Base-by-base conservation (phyloP, 1,140 invertebrate species). In the Polyergus mexicanus region DNA sequence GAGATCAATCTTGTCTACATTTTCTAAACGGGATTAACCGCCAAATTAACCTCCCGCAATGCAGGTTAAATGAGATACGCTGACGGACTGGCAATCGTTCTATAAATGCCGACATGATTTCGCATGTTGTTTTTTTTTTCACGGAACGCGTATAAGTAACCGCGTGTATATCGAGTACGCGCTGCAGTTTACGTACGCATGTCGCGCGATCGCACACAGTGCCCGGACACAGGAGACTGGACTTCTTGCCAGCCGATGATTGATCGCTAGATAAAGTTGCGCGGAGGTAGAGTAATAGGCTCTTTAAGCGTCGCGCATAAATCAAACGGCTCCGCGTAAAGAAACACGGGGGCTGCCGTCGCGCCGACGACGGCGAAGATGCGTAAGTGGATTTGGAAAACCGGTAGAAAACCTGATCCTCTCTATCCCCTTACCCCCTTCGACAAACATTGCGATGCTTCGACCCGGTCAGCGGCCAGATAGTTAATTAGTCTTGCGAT, bases 361-460 rank as follows among this genome's bases (percentile, higher is more conserved):
- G 76, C 84, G 85, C 72, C 35, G 77, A 86, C 84, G 83, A 89
- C 88, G 85, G 35, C 35, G 74, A 74, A 58, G 88, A 89, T 83
- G 88, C 84, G 66, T 89, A 89, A 89, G 87, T 89, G 88, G 88
- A 89, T 89, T 89, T 89, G 88, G 88, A 89, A 89, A 89, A 89
- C 88, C 88, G 88, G 88, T 89, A 89, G 88, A 89, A 89, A 89
- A 89, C 87, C 87, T 86, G 88, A 89, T 89, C 68, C 66, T n/a
- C 38, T 51, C 47, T 47, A 19, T 51, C 16, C 13, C 44, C 11
- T 13, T 3, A 47, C 10, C 44, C 1, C 16, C 47, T 44, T 41
- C 66, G 25, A 22, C 47, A 35, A 11, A 38, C 35, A 47, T 47
- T 35, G 35, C 47, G 47, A 19, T 56, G 35, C 65, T 41, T 69